These are phyloP conservation scores for Acholoe squamosa DNA, from an alignment of 2,888 invertebrate species.

Conservation along the genomic window DNA sequence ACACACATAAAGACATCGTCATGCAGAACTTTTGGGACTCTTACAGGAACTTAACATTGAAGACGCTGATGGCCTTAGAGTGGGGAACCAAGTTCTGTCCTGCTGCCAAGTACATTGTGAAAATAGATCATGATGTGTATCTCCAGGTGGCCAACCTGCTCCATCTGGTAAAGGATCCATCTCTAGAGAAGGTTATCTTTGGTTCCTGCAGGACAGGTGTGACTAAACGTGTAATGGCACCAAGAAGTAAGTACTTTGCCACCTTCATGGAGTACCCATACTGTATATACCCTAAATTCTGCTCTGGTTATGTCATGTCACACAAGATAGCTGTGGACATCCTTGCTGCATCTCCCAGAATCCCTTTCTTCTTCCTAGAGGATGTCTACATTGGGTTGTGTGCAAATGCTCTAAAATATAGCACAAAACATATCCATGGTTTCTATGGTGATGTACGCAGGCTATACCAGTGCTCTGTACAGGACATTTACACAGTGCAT, in stretches of 20 bases:
- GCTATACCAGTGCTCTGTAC: neutral
- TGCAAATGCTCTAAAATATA: slow-evolving; percentile 67
- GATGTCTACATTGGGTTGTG: slow-evolving; percentile 77
- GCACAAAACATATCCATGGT: too few species aligned
- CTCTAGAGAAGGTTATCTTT: slow-evolving; percentile 43
- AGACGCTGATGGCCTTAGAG: slow-evolving; percentile 57
- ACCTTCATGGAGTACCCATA: slow-evolving; percentile 40
- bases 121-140: slow-evolving; percentile 41
- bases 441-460: too few species aligned
- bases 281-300: slow-evolving; percentile 64
- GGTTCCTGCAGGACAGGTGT: slow-evolving; percentile 65
- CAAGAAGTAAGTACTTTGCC: slow-evolving; percentile 62
- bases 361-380: slow-evolving; percentile 77
- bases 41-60: slow-evolving; percentile 51
- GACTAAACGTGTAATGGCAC: neutral
- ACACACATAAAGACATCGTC: slow-evolving; percentile 26
- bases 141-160: slow-evolving; percentile 68
- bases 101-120: slow-evolving; percentile 20
- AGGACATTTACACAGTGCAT: too few species aligned
- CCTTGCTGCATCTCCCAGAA: slow-evolving; percentile 70
- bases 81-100: slow-evolving; percentile 59
- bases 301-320: slow-evolving; percentile 69
- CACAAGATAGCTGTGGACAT: slow-evolving; percentile 66
- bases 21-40: slow-evolving; percentile 32
- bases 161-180: neutral